Base-by-base conservation (phyloP, 2,888 invertebrate genomes). In the Scaptodrosophila latifasciaeformis region DNA sequence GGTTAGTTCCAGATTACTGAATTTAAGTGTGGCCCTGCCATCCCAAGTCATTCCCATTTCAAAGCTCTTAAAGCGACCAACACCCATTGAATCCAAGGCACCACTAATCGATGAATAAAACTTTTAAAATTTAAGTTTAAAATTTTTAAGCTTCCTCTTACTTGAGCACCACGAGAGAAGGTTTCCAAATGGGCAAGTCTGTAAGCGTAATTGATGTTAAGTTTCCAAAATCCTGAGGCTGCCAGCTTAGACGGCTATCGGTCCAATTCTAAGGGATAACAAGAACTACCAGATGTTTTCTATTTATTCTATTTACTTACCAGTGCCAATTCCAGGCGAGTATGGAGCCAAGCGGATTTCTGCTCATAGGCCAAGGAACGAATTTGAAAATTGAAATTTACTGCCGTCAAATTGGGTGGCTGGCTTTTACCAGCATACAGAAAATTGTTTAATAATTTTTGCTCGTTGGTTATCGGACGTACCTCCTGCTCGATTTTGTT, bases 191-290 rank as follows among this genome's bases (percentile, higher is more conserved):
- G 4, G 70, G 60, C 19, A 81, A 44, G 1, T 64, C 31, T 0
- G 66, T 63, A 31, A 81, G 71, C 7, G 70, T 66, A 7, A 86
- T 45, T 0, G 55, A 63, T 1, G 60, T 54, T 1, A 90, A 87
- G 5, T 88, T 87, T n/a, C 88, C 89, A 77, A 88, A 91, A 34
- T 89, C 88, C 12, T 75, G 81, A 0, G 90, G 89, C 61, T 89
- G 85, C 92, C 92, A 92, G 0, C 86, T 83, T 68, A 92, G 83
- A 57, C 89, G 90, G 10, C 88, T 85, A 66, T 92, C 92, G 0
- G 77, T 85, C 92, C 92, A 92, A 59, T 83, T 86, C 91, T 91
- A 78, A 37, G 49, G 56, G 48, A n/a, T 43, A 31, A 31, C n/a
- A 29, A 24, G 31, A 6, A 13, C 1, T 35, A 2, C 13, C 7